Base-by-base conservation (phyloP, 2,113 vertebrate genomes). In the Balaeniceps rex region DNA sequence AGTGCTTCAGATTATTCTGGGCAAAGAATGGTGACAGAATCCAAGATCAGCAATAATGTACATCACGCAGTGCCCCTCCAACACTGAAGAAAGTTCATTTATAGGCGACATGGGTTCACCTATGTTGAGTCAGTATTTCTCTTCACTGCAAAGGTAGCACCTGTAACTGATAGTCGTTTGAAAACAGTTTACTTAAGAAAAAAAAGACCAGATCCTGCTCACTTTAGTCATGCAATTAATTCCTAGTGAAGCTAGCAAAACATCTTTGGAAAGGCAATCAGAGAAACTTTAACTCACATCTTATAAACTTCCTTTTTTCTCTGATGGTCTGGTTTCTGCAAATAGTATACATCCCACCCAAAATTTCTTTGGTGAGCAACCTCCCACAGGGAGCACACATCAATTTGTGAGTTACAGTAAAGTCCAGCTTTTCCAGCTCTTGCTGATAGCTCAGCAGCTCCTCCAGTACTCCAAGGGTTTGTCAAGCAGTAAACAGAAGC, bases 401-500 rank as follows among this genome's bases (percentile, higher is more conserved):
- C 94, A 83, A 74, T 24, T 80, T 68, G 83, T 54, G 63, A 97
- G 24, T 63, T 83, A 51, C 40, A 54, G 57, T 87, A 86, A 86
- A 19, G 81, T 80, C 82, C 76, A 80, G 77, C 55, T 93, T 96
- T 88, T 88, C 76, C 88, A 96, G 85, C 9, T 91, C 55, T 93
- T 96, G 71, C 83, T 95, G 77, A 97, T 92, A 94, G 52, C 52
- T 38, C 47, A 90, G 63, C 61, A 81, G 93, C 77, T 94, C 60
- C 40, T 97, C 71, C n/a, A 76, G 88, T 79, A 89, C 93, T 95
- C 97, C 64, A 61, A 94, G 91, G 84, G 61, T 93, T 91, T 85
- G 13, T 80, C 58, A 68, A 91, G 90, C 83, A 93, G 83, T 74
- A 96, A 98, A 96, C 52, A 91, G 94, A 87, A 91, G 90, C 91